Base-by-base conservation (phyloP, 2,797 vertebrate species). In the Sebastiscus tertius region DNA sequence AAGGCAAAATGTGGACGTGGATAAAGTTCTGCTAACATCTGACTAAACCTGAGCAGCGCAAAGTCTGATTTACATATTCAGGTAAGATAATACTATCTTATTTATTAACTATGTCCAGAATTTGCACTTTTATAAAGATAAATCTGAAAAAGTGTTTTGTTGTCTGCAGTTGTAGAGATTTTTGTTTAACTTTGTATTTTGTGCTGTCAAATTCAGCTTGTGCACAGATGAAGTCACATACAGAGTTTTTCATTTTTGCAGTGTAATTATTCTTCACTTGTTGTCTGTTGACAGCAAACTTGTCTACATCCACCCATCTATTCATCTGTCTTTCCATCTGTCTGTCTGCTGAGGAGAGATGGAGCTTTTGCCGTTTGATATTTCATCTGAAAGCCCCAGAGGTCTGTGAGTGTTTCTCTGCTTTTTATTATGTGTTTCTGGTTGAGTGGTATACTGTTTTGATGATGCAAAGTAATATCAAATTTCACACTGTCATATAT, bases 341-440 rank as follows among this genome's bases (percentile, higher is more conserved):
- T 71, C 63, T 56, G 39, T 46, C 36, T 52, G 54, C 46, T 54
- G 61, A 67, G 55, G 39, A 55, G 22, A 52, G 42, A 87, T 89
- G 87, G 87, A 87, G 74, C 55, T 84, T 55, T 26, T 82, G 16
- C 62, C 20, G 1, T 69, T 73, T 39, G 55, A 75, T 18, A 8
- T 62, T 71, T 67, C 55, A 4, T 3, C 14, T 54, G 46, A 78
- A 64, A 59, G 34, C 4, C 22, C 24, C 14, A 26, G 55, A 86
- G 84, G 82, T 89, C 11, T 52, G 87, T 84, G 39, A 73, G 8
- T 54, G 27, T 63, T 56, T 59, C 22, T 18, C 2, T 39, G 10
- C 2, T 58, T 56, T 59, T n/a, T 10, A 7, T 29, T 39, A 2
- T 7, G 12, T 60, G 10, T 16, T 68, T 12, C 2, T 64, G 6